Evolutionary conservation across 64 coral and sea anemone genomes (phyloP), one percentile per base, ranked within the genome.

Genomic region (Anthopleura sola): DNA sequence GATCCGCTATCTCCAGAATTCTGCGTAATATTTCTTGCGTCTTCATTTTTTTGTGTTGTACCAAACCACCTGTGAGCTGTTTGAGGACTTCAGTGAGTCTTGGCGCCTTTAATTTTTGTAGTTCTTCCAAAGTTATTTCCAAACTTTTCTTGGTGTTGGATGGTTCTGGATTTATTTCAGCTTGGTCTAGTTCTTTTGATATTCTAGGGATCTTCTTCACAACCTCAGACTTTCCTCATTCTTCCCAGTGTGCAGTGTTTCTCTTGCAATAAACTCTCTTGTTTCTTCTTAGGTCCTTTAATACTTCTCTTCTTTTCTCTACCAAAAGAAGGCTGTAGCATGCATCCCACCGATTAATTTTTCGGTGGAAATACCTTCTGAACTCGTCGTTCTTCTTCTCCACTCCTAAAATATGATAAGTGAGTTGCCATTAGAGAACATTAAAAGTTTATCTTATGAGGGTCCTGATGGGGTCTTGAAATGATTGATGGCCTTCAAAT

Each of bases 371-470:
- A 49, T 82, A 62, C 29, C 78, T 74, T 82, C 79, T 56, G 39
- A 88, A 83, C 15, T 88, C 78, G 64, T 88, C 79, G 33, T 88
- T 88, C 58, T 88, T 88, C 54, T 88, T 82, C 18, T 88, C 78
- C 23, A 86, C 68, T 10, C 85, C 85, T 77, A 23, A 49, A 54
- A 77, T 49, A 49, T 46, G 10, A 39, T 48, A 82, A 55, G 11
- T 51, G 1, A 29, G 39, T 32, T 54, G 34, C 31, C 40, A 68
- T 54, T 29, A 53, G 54, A 82, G 49, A 9, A 18, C 31, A 36
- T 37, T 51, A 31, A 55, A 37, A n/a, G n/a, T n/a, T n/a, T n/a
- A n/a, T n/a, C n/a, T n/a, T n/a, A n/a, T n/a, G n/a, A n/a, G n/a
- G n/a, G n/a, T n/a, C n/a, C n/a, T n/a, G n/a, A n/a, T n/a, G n/a